phyloP scores from a whole-genome alignment of 2,113 vertebrate genomes.

The Phrynosoma blainvillii region DNA sequence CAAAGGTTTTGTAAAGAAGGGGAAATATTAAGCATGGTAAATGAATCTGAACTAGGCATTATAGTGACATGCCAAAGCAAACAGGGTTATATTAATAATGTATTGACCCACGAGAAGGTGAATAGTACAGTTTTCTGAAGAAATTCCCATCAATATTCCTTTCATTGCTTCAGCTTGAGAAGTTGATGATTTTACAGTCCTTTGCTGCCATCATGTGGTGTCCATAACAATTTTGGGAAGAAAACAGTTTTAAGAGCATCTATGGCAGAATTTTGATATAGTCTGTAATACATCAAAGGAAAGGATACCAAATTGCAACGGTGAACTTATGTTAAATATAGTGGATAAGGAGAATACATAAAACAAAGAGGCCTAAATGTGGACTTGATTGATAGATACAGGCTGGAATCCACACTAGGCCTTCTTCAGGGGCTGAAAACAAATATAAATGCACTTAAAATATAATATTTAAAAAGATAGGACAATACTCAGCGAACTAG shows the following conservation, averaged over 20 bases:
- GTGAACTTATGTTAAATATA: neutral
- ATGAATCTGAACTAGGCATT: conserved; percentile 25
- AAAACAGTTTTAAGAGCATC: neutral
- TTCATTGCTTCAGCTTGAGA: neutral
- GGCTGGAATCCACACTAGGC: too few species aligned
- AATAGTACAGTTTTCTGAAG: conserved; percentile 33
- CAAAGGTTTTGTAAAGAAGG: neutral
- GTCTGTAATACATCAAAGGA: neutral
- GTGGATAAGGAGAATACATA: too few species aligned
- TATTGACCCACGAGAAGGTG: conserved; percentile 45
- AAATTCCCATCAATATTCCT: conserved; percentile 28
- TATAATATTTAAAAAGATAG: too few species aligned
- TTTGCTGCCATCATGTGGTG: conserved; percentile 79
- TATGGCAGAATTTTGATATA: neutral
- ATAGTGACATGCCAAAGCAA: conserved; percentile 25
- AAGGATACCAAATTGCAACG: neutral
- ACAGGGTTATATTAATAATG: conserved; percentile 26
- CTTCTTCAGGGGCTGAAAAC: too few species aligned
- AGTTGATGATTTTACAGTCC: conserved; percentile 46
- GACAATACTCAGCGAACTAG: too few species aligned
- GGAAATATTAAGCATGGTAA: neutral
- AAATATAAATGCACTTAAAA: too few species aligned
- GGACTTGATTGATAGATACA: too few species aligned
- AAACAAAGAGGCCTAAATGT: too few species aligned
- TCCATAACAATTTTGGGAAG: neutral